Percentiles rank a stretch among this genome's conserved stretches.
Conservation (phyloP, 2,888 invertebrate species). For the Megastigmus dorsalis region DNA sequence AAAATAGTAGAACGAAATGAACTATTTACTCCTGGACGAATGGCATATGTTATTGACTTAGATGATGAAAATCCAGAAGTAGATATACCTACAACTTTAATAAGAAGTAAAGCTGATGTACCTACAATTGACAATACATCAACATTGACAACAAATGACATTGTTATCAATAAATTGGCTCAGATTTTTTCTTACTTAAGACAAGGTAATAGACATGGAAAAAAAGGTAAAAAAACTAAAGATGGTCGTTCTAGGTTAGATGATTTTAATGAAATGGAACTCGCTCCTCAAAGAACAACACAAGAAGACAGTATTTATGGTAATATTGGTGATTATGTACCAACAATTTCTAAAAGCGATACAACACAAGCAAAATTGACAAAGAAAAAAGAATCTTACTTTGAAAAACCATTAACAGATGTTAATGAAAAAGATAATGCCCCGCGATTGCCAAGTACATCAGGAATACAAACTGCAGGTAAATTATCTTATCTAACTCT, state of each 20-base stretch:
- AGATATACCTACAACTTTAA: conserved; percentile 96
- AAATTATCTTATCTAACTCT: conserved; percentile 1
- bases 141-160: conserved; percentile 85
- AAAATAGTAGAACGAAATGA: conserved; percentile 89
- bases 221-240: conserved; percentile 84
- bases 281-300: conserved; percentile 59
- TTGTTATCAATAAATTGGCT: conserved; percentile 96
- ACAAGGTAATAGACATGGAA: conserved; percentile 87
- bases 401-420: conserved; percentile 82
- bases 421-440: conserved; percentile 75
- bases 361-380: conserved; percentile 52
- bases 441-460: conserved; percentile 65
- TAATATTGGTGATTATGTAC: conserved; percentile 93
- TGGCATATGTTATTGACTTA: conserved; percentile 98
- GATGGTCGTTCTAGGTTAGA: conserved; percentile 68
- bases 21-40: conserved; percentile 94
- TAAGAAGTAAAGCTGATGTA: conserved; percentile 93
- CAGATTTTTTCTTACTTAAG: conserved; percentile 97
- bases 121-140: conserved; percentile 83
- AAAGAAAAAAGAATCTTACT: conserved; percentile 78
- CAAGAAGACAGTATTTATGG: conserved; percentile 92
- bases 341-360: conserved; percentile 73
- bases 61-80: conserved; percentile 88
- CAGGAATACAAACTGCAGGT: conserved; percentile 42
- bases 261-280: conserved; percentile 64